phyloP scores from a whole-genome alignment of 2,888 invertebrate species.

The Phyllotreta striolata region DNA sequence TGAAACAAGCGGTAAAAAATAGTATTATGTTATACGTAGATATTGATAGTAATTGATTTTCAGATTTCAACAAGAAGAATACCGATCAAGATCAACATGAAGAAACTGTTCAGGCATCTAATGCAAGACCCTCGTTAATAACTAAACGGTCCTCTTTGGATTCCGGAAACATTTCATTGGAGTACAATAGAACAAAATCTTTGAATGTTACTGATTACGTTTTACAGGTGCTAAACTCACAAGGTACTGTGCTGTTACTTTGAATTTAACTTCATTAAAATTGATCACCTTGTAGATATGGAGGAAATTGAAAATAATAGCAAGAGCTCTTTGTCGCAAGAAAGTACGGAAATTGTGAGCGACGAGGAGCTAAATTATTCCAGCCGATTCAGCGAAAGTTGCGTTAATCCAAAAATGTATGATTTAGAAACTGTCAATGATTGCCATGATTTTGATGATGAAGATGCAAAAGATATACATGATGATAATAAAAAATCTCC shows the following conservation, averaged over 20 bases:
- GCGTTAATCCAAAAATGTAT: conserved; percentile 32
- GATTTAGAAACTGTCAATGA: conserved; percentile 18
- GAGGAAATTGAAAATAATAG: conserved; percentile 21
- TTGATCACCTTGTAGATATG: neutral
- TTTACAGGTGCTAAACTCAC: conserved; percentile 38
- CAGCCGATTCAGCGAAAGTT: conserved; percentile 55
- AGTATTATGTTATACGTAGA: neutral
- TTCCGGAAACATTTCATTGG: conserved; percentile 23
- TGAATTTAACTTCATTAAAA: neutral
- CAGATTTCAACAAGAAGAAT: neutral
- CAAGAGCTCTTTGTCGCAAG: conserved; percentile 42
- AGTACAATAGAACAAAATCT: conserved; percentile 35
- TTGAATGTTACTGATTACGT: conserved; percentile 50
- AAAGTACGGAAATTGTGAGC: conserved; percentile 58
- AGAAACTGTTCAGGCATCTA: neutral
- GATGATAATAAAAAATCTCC: conserved; percentile 23
- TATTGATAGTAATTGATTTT: neutral
- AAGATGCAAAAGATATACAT: conserved; percentile 25
- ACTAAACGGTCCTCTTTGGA: conserved; percentile 8
- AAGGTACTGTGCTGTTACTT: conserved; percentile 26
- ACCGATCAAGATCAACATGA: conserved; percentile 1
- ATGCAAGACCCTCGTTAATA: neutral
- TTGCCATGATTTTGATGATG: conserved; percentile 17
- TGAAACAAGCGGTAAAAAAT: conserved; percentile 11
- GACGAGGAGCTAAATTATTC: conserved; percentile 74